These are phyloP conservation scores for Tanypteryx hageni DNA, from an alignment of 2,888 invertebrate species.

Conservation along the genomic window DNA sequence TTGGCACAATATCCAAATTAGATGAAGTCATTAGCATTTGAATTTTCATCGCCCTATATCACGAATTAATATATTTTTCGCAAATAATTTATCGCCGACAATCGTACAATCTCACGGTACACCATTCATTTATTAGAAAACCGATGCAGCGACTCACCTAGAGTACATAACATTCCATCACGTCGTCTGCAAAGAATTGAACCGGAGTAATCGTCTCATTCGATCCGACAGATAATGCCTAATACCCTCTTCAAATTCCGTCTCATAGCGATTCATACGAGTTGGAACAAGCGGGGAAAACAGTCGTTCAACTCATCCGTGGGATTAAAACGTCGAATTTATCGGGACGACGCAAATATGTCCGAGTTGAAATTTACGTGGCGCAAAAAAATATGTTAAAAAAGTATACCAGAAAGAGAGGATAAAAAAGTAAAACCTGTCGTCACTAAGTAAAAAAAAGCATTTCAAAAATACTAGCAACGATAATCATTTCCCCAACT, in stretches of 20 bases:
- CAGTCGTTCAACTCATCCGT: conserved; percentile 19
- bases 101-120: no score
- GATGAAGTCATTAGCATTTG: no score
- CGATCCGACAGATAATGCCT: not conserved
- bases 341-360: not conserved
- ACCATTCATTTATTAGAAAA: no score
- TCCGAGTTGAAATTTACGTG: not conserved
- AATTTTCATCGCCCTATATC: no score
- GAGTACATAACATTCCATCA: no score
- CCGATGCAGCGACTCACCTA: no score
- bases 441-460: not conserved
- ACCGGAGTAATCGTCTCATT: not conserved
- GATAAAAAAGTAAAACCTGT: not conserved
- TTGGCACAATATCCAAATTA: no score
- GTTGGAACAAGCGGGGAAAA: conserved; percentile 2
- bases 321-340: conserved; percentile 15
- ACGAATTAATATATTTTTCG: no score
- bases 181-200: not conserved
- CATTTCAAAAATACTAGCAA: not conserved
- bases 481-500: not conserved
- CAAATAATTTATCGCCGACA: no score
- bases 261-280: not conserved
- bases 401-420: not conserved
- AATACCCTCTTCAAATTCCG: not conserved
- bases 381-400: not conserved